phyloP scores from a whole-genome alignment of 2,113 vertebrate genomes.

The Cheirogaleus medius region DNA sequence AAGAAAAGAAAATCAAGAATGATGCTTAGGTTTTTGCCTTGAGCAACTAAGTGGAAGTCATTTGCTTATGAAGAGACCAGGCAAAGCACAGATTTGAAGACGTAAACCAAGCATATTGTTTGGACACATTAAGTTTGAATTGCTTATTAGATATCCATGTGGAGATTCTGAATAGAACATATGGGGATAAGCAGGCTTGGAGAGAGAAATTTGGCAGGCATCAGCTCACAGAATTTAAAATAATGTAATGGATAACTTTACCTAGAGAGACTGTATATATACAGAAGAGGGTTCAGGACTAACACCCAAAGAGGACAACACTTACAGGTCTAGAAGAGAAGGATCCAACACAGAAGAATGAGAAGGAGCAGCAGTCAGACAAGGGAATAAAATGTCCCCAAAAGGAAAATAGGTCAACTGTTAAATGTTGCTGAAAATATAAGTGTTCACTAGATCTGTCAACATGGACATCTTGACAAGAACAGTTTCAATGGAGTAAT shows the following conservation, averaged over 20 bases:
- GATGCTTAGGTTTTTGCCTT: constrained; percentile 1
- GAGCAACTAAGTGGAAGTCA: constrained; percentile 15
- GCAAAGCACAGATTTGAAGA: constrained; percentile 17
- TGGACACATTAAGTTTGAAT: not conserved
- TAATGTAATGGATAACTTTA: not conserved
- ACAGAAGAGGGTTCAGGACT: not conserved
- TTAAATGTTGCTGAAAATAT: not conserved
- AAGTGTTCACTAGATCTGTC: not conserved
- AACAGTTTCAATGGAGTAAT: not conserved
- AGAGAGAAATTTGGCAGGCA: not conserved
- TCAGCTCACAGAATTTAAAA: not conserved
- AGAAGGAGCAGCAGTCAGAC: not conserved
- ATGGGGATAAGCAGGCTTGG: not conserved
- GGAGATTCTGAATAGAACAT: not conserved
- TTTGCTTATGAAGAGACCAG: not conserved
- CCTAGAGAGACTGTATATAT: not conserved
- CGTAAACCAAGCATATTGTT: constrained; percentile 3
- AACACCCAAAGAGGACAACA: not conserved
- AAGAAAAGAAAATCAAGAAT: constrained; percentile 14
- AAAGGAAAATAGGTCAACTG: not conserved
- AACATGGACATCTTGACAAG: not conserved
- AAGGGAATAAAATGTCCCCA: not conserved
- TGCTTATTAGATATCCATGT: not conserved
- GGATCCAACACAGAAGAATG: not conserved
- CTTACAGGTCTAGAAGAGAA: not conserved